phyloP scores from a whole-genome alignment of 2,888 invertebrate genomes.

The Diarsia rubi region DNA sequence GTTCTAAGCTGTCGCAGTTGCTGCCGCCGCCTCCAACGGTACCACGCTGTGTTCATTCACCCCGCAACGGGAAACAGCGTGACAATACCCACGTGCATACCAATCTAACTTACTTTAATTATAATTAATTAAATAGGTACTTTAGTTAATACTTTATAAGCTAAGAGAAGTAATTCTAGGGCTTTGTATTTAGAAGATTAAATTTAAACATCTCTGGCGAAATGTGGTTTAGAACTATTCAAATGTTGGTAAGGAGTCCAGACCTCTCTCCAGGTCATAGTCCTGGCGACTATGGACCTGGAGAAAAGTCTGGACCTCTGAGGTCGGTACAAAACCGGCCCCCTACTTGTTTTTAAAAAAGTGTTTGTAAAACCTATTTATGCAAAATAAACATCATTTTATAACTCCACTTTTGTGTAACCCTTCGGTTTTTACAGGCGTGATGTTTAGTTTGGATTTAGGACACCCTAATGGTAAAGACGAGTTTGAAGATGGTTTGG shows the following conservation, averaged over 20 bases:
- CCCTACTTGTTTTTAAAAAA: too few species aligned
- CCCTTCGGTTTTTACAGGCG: neutral
- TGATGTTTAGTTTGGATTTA: neutral
- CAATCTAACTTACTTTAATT: slow-evolving; percentile 44
- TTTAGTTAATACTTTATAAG: slow-evolving; percentile 4
- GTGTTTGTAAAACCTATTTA: too few species aligned
- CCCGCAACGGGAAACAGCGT: slow-evolving; percentile 53
- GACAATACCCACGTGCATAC: slow-evolving; percentile 52
- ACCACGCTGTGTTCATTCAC: slow-evolving; percentile 59
- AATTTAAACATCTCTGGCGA: neutral
- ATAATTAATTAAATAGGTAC: slow-evolving; percentile 18
- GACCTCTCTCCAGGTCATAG: too few species aligned
- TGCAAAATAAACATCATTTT: too few species aligned
- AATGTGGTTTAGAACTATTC: neutral
- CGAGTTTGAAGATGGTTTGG: neutral
- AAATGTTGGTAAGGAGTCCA: too few species aligned
- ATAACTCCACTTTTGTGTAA: neutral
- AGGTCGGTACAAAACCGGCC: too few species aligned
- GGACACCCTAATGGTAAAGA: neutral
- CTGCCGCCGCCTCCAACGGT: slow-evolving; percentile 48
- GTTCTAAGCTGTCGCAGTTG: slow-evolving; percentile 25
- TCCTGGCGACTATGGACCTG: too few species aligned
- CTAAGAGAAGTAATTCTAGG: neutral
- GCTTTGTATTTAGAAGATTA: neutral
- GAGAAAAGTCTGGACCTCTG: too few species aligned